phyloP scores from a whole-genome alignment of 2,888 invertebrate genomes.

The Rotaria sp. region DNA sequence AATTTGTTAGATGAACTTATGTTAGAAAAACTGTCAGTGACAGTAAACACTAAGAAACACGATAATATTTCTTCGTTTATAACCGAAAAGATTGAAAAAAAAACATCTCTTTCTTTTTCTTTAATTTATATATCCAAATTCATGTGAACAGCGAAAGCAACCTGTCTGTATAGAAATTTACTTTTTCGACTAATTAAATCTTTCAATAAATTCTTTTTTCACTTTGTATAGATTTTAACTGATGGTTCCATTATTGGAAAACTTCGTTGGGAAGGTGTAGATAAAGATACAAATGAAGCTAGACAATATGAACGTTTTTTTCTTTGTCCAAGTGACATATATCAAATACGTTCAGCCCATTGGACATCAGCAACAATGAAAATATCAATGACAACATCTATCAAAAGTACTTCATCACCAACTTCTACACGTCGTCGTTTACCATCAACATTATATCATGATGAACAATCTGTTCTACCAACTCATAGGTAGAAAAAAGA shows the following conservation, averaged over 20 bases:
- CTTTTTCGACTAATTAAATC: not conserved
- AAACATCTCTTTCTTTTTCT: too few relatives aligned
- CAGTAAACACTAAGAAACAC: too few relatives aligned
- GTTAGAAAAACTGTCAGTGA: too few relatives aligned
- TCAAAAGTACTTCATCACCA: not conserved
- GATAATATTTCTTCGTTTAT: too few relatives aligned
- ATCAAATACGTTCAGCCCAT: not conserved
- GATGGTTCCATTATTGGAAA: not conserved
- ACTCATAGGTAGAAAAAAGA: not conserved
- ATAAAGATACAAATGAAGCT: not conserved
- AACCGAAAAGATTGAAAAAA: too few relatives aligned
- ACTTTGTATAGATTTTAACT: not conserved
- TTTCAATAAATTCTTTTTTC: too few relatives aligned
- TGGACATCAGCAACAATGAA: not conserved
- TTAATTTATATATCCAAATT: too few relatives aligned
- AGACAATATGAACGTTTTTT: slow-evolving; percentile 12
- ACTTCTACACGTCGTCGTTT: not conserved
- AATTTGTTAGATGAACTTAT: not conserved
- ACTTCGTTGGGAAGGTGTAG: slow-evolving; percentile 8
- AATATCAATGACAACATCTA: not conserved
- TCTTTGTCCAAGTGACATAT: slow-evolving; percentile 3
- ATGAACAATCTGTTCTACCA: not conserved
- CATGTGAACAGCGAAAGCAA: too few relatives aligned
- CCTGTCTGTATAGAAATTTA: not conserved
- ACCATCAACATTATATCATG: not conserved